Evolutionary conservation across 53 echinoderm and acorn worm genomes (phyloP).

Genomic region (Temnopleurus reevesii): DNA sequence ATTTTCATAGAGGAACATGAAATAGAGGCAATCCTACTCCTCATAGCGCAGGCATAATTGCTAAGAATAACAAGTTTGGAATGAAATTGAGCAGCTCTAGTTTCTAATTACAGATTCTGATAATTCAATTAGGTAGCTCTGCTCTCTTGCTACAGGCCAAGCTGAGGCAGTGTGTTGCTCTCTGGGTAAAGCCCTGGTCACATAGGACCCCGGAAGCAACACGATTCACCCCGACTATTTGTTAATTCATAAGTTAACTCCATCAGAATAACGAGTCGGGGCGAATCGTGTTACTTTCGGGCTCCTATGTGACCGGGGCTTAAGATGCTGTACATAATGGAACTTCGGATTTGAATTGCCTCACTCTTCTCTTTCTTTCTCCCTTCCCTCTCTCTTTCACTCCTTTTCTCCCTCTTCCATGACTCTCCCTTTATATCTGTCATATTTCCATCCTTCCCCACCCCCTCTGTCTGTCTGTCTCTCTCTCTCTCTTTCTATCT

Average conservation of each 20-base stretch:
- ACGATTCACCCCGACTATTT: no score
- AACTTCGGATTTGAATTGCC: no score
- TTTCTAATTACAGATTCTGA: constrained; percentile 54
- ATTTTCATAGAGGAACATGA: background rate
- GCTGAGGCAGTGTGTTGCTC: no score
- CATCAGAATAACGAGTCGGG: no score
- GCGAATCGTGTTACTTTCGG: no score
- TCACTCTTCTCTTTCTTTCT: background rate
- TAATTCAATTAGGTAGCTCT: constrained; percentile 50
- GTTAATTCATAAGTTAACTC: no score
- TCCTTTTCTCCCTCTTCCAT: background rate
- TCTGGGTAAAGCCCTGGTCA: no score
- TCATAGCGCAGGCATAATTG: constrained; percentile 26
- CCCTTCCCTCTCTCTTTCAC: background rate
- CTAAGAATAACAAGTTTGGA: constrained; percentile 37
- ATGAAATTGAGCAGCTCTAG: constrained; percentile 46
- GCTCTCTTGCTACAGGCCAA: background rate
- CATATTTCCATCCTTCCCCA: no score
- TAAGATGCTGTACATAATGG: background rate
- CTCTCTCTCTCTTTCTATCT: background rate
- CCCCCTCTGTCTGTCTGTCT: no score
- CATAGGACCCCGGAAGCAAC: no score
- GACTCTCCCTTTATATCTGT: no score
- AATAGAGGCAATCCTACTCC: background rate
- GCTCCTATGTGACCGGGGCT: no score